phyloP scores from a whole-genome alignment of 1,140 invertebrate species.

The Nautilus pompilius region DNA sequence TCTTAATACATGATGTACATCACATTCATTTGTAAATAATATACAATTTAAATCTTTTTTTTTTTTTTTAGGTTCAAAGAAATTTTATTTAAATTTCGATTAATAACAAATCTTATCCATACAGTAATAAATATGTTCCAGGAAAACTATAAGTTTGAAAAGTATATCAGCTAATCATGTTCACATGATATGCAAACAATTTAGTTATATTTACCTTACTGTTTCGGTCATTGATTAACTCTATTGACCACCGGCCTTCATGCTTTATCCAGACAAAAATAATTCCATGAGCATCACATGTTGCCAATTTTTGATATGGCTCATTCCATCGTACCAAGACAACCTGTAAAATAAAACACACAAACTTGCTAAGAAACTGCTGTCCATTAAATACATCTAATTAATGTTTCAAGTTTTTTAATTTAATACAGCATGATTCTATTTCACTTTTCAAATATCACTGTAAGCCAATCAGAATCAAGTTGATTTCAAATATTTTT shows the following conservation, averaged over 20 bases:
- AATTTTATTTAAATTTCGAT: too few species aligned
- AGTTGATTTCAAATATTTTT: not conserved
- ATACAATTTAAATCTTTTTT: too few species aligned
- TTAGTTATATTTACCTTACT: slow-evolving; percentile 86
- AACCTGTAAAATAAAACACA: slow-evolving; percentile 65
- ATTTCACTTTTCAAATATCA: not conserved
- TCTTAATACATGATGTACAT: too few species aligned
- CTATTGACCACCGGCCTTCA: slow-evolving; percentile 97
- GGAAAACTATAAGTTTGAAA: too few species aligned
- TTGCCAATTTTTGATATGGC: slow-evolving; percentile 96
- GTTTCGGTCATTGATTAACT: slow-evolving; percentile 96
- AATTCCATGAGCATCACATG: slow-evolving; percentile 95
- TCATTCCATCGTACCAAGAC: slow-evolving; percentile 98
- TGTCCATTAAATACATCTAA: not conserved
- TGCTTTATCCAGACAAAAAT: slow-evolving; percentile 99
- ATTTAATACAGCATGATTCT: not conserved
- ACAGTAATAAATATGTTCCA: too few species aligned
- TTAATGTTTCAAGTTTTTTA: not conserved
- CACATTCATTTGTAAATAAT: too few species aligned
- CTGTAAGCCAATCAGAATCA: not conserved
- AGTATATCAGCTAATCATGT: too few species aligned
- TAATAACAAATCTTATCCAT: too few species aligned
- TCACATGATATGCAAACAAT: too few species aligned
- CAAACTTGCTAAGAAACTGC: not conserved
- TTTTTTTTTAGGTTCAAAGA: too few species aligned